Conservation (phyloP, 1,140 invertebrate species). For the Forficula auricularia region DNA sequence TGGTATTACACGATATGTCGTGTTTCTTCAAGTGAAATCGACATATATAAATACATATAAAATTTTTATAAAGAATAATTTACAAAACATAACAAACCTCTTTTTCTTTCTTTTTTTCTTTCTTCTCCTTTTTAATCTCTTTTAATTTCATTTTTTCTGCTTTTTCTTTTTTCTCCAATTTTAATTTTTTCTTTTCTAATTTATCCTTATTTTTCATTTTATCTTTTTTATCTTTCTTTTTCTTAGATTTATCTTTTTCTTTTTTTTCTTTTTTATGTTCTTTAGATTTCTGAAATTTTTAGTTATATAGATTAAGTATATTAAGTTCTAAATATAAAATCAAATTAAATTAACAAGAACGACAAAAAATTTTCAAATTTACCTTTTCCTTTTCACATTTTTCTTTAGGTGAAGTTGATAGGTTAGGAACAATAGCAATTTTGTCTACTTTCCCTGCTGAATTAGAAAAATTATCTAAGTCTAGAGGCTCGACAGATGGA, state of each 20-base stretch:
- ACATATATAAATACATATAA: too few relatives aligned
- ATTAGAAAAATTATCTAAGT: slow-evolving; percentile 30
- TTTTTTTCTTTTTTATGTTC: slow-evolving; percentile 53
- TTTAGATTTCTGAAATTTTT: slow-evolving; percentile 37
- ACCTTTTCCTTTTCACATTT: slow-evolving; percentile 23
- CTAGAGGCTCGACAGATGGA: slow-evolving; percentile 23
- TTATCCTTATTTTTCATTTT: slow-evolving; percentile 34
- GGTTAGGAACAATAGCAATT: slow-evolving; percentile 2
- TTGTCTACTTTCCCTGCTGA: slow-evolving; percentile 34
- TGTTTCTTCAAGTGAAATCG: too few relatives aligned
- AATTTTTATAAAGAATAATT: too few relatives aligned
- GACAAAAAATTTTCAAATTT: slow-evolving; percentile 9
- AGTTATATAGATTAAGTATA: slow-evolving; percentile 6
- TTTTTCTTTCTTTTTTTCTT: slow-evolving; percentile 40
- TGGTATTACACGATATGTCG: too few relatives aligned
- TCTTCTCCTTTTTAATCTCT: slow-evolving; percentile 33
- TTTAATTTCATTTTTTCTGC: slow-evolving; percentile 42
- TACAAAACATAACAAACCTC: slow-evolving; percentile 24
- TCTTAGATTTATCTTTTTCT: slow-evolving; percentile 33
- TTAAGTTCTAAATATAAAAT: slow-evolving; percentile 4
- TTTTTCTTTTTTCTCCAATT: slow-evolving; percentile 33
- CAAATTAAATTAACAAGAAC: neutral
- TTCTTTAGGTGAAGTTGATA: slow-evolving; percentile 13
- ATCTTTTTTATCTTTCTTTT: slow-evolving; percentile 33
- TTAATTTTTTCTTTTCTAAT: slow-evolving; percentile 34